Evolutionary conservation across 2,113 vertebrate genomes (phyloP).

Genomic region (Lagopus muta): DNA sequence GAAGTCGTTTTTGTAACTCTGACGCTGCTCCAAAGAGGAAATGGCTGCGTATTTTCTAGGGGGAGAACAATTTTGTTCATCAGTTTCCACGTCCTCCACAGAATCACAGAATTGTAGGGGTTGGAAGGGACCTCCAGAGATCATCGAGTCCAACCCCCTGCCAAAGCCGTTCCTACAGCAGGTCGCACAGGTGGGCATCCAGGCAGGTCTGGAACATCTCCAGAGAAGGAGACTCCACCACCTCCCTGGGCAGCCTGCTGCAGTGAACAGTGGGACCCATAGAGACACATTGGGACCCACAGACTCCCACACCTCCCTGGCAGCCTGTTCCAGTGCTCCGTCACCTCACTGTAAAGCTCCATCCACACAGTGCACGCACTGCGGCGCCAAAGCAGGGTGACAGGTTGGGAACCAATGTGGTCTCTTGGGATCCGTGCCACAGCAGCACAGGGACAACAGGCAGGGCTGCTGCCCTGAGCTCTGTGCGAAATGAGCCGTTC

Average conservation of each 20-base stretch:
- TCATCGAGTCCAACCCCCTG: no score
- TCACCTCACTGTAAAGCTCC: neutral
- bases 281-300: no score
- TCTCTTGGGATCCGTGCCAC: rapidly evolving
- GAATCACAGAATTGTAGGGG: no score
- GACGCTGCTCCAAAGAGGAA: slow-evolving; percentile 91
- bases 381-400: neutral
- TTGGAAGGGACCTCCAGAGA: no score
- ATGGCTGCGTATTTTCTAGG: slow-evolving; percentile 92
- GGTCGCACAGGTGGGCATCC: no score
- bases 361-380: neutral
- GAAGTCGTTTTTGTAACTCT: slow-evolving; percentile 97
- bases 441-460: neutral
- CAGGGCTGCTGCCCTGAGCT: neutral
- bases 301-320: no score
- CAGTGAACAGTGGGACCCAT: no score
- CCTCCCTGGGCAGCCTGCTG: no score
- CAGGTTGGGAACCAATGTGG: neutral
- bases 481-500: neutral
- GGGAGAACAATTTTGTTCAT: neutral
- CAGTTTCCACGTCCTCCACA: neutral
- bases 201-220: no score
- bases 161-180: no score
- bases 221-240: no score
- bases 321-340: no score